These are phyloP conservation scores for Hirtodrosophila trivittata DNA, from an alignment of 2,888 invertebrate species.

Conservation along the genomic window DNA sequence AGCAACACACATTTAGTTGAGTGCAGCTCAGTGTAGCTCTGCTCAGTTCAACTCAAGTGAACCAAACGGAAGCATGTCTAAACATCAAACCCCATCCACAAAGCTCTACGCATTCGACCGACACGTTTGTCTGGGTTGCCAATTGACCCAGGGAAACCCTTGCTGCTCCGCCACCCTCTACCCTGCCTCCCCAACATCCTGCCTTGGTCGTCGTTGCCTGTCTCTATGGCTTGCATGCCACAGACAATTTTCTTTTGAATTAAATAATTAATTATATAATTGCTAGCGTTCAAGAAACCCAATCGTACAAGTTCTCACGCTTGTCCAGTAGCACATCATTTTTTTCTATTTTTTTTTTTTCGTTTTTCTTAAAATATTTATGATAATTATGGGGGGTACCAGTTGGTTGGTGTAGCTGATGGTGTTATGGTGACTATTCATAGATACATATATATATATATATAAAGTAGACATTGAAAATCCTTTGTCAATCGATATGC, in stretches of 20 bases:
- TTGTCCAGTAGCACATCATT: constrained; percentile 34
- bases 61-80: too few relatives aligned
- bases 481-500: constrained; percentile 51
- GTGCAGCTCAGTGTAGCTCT: background rate
- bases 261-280: constrained; percentile 77
- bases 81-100: too few relatives aligned
- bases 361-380: constrained; percentile 62
- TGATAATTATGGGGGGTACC: constrained; percentile 57
- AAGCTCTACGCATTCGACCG: too few relatives aligned
- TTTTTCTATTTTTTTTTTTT: constrained; percentile 1
- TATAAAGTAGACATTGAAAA: constrained; percentile 8
- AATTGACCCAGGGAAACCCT: constrained; percentile 11
- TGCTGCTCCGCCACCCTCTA: background rate
- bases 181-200: constrained; percentile 1
- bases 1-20: background rate
- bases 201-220: constrained; percentile 22
- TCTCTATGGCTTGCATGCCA: constrained; percentile 57
- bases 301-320: constrained; percentile 70
- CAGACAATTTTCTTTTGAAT: constrained; percentile 68
- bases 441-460: constrained; percentile 15
- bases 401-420: constrained; percentile 11
- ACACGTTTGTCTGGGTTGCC: background rate
- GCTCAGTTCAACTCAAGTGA: background rate
- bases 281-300: constrained; percentile 48
- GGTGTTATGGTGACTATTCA: constrained; percentile 34